phyloP scores from a whole-genome alignment of 2,797 vertebrate species.

The Menidia menidia region DNA sequence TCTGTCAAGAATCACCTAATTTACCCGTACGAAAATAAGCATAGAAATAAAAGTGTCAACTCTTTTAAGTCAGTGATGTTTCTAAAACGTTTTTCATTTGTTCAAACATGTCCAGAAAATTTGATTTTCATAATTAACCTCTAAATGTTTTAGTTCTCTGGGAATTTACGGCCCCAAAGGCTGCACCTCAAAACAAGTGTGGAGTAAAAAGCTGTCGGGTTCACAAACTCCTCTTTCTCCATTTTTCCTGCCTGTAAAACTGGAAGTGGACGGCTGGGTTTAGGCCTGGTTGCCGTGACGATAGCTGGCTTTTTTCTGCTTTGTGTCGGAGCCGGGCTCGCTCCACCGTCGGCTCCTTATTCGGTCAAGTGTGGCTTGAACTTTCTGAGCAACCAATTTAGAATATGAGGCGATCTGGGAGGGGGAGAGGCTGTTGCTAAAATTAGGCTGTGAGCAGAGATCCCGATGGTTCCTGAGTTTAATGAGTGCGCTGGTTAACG shows the following conservation, averaged over 20 bases:
- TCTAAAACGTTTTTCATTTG: not conserved
- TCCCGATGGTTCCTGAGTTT: slow-evolving; percentile 39
- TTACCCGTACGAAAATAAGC: too few relatives aligned
- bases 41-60: too few relatives aligned
- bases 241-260: too few relatives aligned
- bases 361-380: slow-evolving; percentile 81
- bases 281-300: slow-evolving; percentile 50
- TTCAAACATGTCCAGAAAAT: not conserved
- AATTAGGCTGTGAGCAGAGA: slow-evolving; percentile 72
- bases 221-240: too few relatives aligned
- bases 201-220: too few relatives aligned
- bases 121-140: not conserved
- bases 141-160: too few relatives aligned
- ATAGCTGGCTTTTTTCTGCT: slow-evolving; percentile 61
- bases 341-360: slow-evolving; percentile 76
- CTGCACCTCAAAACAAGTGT: too few relatives aligned
- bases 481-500: slow-evolving; percentile 38
- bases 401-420: slow-evolving; percentile 65
- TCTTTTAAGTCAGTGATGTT: too few relatives aligned
- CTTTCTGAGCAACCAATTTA: slow-evolving; percentile 75
- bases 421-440: slow-evolving; percentile 72
- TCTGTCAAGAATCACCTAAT: too few relatives aligned
- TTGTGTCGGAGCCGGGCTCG: slow-evolving; percentile 50
- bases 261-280: slow-evolving; percentile 5
- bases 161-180: too few relatives aligned